Evolutionary conservation across 2,113 vertebrate species (phyloP), one percentile per base, ranked within the genome.

Genomic region (Daubentonia madagascariensis): DNA sequence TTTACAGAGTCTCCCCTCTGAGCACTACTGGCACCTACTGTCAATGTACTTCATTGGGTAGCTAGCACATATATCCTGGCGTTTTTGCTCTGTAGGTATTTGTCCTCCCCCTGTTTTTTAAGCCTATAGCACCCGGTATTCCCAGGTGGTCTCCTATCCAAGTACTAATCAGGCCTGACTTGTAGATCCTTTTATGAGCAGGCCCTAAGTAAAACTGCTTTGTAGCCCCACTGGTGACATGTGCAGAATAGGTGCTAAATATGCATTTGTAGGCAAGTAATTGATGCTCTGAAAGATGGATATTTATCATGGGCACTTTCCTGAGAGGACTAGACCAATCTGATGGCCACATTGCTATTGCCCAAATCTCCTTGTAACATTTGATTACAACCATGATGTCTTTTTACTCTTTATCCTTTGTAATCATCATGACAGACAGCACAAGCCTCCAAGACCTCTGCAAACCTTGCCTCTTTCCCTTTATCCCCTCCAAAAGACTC

Each of bases 401-500:
- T 57, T 75, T 94, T 52, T 84, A 72, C 32, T 72, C 79, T 91
- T 78, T 85, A 48, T 61, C 59, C 35, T 67, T 54, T 96, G n/a
- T 18, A 23, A 59, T 40, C 28, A 37, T 43, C n/a, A 68, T 63
- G 68, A 85, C 57, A 88, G 35, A 65, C 20, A 54, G 23, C 18
- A 8, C 43, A 72, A 76, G 3, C 12, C 57, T 61, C 75, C 25
- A 52, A 70, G 61, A 78, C 17, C 67, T 30, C 65, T 61, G 76
- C 32, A 54, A 84, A 70, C 37, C 79, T 61, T 52, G 40, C 40
- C 43, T 67, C 25, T 73, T 76, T 59, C 48, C 40, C 54, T 90
- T 81, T 79, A 8, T 67, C 37, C 12, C 40, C 32, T 72, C 67
- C 43, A 22, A 80, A 91, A 78, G 20, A 57, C n/a, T 22, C 61